Evolutionary conservation across 2,113 vertebrate genomes (phyloP), one percentile per base, ranked within the genome.

Genomic region (Lophochroa leadbeateri): DNA sequence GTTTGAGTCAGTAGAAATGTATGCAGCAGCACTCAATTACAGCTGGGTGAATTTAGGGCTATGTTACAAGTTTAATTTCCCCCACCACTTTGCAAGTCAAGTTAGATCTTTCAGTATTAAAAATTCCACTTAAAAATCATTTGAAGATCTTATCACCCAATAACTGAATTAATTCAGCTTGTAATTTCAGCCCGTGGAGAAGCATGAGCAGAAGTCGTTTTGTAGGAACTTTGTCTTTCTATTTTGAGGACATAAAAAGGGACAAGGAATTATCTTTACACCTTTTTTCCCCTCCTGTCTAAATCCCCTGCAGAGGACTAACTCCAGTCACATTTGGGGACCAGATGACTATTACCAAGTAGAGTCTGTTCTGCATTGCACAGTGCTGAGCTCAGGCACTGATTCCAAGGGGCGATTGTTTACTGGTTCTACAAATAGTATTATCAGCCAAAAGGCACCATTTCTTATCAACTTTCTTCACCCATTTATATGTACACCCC

Each of bases 1-100:
- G 37, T 91, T 88, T 79, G 81, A 96, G 89, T 60, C 89, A 94
- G 65, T 67, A 89, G 70, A 79, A 86, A 89, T n/a, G 29, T 12
- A 79, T 0, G 1, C 65, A 87, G 81, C 43, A 94, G 74, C 52
- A 72, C 27, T 60, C 86, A 82, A 76, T 89, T 94, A 92, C 46
- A 90, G 80, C 16, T 61, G 43, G 41, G 84, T 82, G 39, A 94
- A 89, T 76, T 86, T 76, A 96, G 83, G 83, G 79, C 89, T 64
- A 15, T 16, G 21, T 61, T 65, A 77, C 10, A 84, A 37, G 82
- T 70, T 70, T 65, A 57, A 57, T 28, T 29, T 1, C 2, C 15
- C 3, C 11, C 31, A 5, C 3, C 10, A 12, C 39, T 77, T 58
- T 74, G 71, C 76, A 80, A 93, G 64, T 83, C 37, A 81, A 92